phyloP scores from a whole-genome alignment of 2,797 vertebrate species.

The Gymnopithys bicolor region DNA sequence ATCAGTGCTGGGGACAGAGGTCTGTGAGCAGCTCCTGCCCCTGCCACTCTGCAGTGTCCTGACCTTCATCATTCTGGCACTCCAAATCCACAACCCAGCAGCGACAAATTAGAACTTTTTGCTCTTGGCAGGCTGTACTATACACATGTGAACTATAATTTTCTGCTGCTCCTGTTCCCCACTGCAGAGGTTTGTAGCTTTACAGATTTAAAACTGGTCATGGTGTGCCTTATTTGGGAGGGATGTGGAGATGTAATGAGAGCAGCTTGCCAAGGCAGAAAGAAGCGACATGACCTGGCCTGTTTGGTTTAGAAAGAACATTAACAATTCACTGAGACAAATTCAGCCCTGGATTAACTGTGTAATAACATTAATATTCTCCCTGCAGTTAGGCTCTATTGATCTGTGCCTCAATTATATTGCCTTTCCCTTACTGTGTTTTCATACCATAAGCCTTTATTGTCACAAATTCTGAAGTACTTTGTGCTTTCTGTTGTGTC shows the following conservation, averaged over 20 bases:
- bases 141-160: background rate
- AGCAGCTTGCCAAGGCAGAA: background rate
- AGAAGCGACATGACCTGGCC: background rate
- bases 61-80: slow-evolving; percentile 1
- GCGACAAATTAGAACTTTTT: background rate
- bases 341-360: slow-evolving; percentile 6
- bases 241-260: background rate
- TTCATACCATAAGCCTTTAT: background rate
- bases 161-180: background rate
- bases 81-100: background rate
- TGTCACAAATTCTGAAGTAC: background rate
- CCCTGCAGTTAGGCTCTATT: background rate
- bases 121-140: background rate
- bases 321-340: background rate
- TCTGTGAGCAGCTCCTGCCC: background rate
- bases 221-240: background rate
- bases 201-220: background rate
- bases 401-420: background rate
- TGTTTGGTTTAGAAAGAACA: background rate
- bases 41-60: background rate
- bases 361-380: slow-evolving; percentile 10
- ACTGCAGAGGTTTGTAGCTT: background rate
- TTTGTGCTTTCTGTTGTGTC: background rate
- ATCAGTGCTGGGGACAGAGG: background rate
- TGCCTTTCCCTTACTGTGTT: background rate